phyloP scores from a whole-genome alignment of 2,113 vertebrate species.

The Lepus timidus region DNA sequence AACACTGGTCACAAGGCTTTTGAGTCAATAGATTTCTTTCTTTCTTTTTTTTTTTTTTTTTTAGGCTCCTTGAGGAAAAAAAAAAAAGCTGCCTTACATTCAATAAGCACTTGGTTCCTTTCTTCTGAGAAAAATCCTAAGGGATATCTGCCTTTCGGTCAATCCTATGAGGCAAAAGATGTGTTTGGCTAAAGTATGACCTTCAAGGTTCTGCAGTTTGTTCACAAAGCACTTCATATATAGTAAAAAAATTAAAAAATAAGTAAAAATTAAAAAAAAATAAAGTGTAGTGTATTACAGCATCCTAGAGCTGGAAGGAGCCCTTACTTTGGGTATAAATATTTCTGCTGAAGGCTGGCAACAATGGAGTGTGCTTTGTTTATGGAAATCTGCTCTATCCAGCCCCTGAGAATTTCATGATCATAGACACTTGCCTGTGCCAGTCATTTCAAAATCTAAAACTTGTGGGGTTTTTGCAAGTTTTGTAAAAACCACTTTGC shows the following conservation, averaged over 20 bases:
- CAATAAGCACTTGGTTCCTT: conserved; percentile 5
- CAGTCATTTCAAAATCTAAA: conserved; percentile 60
- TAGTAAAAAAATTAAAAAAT: neutral
- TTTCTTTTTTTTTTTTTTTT: neutral
- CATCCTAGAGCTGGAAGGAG: neutral
- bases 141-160: neutral
- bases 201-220: neutral
- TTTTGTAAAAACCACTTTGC: conserved; percentile 25
- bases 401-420: conserved; percentile 24
- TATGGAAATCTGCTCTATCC: conserved; percentile 16
- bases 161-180: neutral
- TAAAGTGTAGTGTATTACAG: neutral
- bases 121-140: neutral
- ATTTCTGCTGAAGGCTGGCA: conserved; percentile 18
- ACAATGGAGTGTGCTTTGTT: conserved; percentile 44
- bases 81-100: neutral
- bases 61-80: neutral
- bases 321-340: conserved; percentile 8
- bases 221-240: conserved; percentile 26
- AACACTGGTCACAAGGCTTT: neutral
- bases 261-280: neutral
- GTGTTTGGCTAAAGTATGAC: neutral
- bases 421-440: neutral
- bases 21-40: neutral
- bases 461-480: conserved; percentile 38